These are phyloP conservation scores for Parnassius orleans DNA, from an alignment of 2,888 invertebrate genomes.

Conservation along the genomic window DNA sequence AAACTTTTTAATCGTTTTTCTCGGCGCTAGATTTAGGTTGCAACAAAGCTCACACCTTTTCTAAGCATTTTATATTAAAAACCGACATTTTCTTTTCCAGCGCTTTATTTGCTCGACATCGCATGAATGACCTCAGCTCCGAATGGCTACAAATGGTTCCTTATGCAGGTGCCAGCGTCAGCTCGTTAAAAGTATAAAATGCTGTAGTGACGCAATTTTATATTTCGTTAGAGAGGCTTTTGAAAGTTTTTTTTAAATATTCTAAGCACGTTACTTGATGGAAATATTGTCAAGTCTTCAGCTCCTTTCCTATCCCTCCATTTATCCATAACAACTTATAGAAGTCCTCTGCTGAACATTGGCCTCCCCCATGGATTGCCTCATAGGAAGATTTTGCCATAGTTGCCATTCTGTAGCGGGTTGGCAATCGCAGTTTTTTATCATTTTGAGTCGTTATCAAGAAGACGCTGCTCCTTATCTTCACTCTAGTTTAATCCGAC, in stretches of 20 bases:
- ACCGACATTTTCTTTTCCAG: conserved; percentile 6
- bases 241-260: not conserved
- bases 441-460: too few species aligned
- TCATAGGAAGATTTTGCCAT: too few species aligned
- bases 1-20: too few species aligned
- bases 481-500: too few species aligned
- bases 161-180: conserved; percentile 12
- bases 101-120: conserved; percentile 1
- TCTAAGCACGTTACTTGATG: not conserved
- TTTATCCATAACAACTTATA: too few species aligned
- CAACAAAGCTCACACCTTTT: not conserved
- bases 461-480: too few species aligned
- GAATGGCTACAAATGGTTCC: conserved; percentile 14
- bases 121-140: conserved; percentile 10
- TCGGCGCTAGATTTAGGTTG: too few species aligned
- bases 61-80: conserved; percentile 4
- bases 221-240: conserved; percentile 6
- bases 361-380: too few species aligned
- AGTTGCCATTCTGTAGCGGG: too few species aligned
- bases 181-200: conserved; percentile 20
- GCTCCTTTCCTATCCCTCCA: too few species aligned
- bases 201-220: conserved; percentile 10
- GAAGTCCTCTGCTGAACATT: too few species aligned
- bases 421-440: too few species aligned
- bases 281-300: not conserved